Evolutionary conservation across 2,797 vertebrate genomes (phyloP), one percentile per base, ranked within the genome.

Genomic region (Sebastiscus albofasciatus): DNA sequence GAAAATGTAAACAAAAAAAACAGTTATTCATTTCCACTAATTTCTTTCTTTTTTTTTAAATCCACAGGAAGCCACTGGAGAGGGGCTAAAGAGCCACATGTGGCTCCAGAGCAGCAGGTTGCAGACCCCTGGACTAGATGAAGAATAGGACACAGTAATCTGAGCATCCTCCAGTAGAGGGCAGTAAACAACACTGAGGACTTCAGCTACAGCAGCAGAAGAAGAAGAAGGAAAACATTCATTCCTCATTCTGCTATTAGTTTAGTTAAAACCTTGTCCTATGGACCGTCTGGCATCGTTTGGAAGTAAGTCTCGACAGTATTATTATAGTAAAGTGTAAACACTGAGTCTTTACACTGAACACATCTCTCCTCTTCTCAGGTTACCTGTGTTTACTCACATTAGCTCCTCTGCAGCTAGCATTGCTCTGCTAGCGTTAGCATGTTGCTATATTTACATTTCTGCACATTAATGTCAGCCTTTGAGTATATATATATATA

Each of bases 201-300:
- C 14, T 3, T 3, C 4, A 31, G 34, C 60, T 34, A 7, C 7
- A 2, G 4, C 26, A 66, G 52, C 65, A 67, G 72, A 26, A 60
- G 58, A 77, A 46, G 33, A 67, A 33, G 1, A 33, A 39, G 2
- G 18, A 33, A 1, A 33, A 52, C 39, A 16, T 42, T 42, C 14
- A 42, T 7, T 31, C 73, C 60, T 56, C 5, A 49, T 29, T 79
- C 61, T 62, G 34, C 3, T 8, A 3, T 65, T 67, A 52, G 24
- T n/a, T 0, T 5, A n/a, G 18, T 52, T 52, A 9, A n/a, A 52
- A 20, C 49, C 20, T 52, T n/a, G 5, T 62, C 33, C n/a, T 4
- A 96, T 96, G 96, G 96, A 96, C 22, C 94, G 94, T 2, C 74
- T 96, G 8, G 84, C 94, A 4, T 94, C 96, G 39, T 95, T 96